Conservation (phyloP, 2,797 vertebrate genomes). For the Dallia pectoralis region DNA sequence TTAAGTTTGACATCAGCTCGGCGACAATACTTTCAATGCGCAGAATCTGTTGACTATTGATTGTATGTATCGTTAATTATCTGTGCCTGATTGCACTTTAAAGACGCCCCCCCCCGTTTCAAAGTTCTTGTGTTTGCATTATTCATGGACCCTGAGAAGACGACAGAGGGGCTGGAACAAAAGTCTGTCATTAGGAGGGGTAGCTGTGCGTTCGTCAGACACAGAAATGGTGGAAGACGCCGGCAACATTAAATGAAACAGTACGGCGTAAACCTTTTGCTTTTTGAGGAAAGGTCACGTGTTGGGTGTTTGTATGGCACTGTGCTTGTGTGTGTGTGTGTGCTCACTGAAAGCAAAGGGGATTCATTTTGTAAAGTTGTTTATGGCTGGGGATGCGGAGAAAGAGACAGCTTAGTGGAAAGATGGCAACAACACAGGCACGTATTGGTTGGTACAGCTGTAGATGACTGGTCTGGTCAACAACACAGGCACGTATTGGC, state of each 20-base stretch:
- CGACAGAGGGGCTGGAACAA: conserved; percentile 28
- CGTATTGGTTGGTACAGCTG: neutral
- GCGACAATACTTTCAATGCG: neutral
- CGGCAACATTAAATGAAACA: conserved; percentile 47
- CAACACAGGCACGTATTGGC: neutral
- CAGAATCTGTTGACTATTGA: conserved; percentile 6
- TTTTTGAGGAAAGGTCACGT: conserved; percentile 39
- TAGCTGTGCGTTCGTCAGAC: conserved; percentile 14
- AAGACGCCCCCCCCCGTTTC: conserved; percentile 35
- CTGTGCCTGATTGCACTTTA: conserved; percentile 3
- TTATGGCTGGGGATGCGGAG: neutral
- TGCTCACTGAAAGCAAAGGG: neutral
- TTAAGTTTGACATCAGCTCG: neutral
- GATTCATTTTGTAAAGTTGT: neutral
- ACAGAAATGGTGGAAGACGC: conserved; percentile 44
- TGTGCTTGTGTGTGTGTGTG: neutral
- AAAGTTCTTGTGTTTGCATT: conserved; percentile 32
- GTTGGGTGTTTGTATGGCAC: neutral
- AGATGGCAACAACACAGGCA: neutral
- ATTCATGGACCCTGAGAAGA: conserved; percentile 32
- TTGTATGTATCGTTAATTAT: conserved; percentile 26
- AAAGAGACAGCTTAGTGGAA: neutral
- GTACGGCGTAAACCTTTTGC: conserved; percentile 38
- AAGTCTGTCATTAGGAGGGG: conserved; percentile 38
- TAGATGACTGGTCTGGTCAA: neutral